A percentile compares a stretch with the other conserved stretches of the same genome.
phyloP scores from a whole-genome alignment of 2,797 vertebrate genomes.

The Scomberomorus guttatus region DNA sequence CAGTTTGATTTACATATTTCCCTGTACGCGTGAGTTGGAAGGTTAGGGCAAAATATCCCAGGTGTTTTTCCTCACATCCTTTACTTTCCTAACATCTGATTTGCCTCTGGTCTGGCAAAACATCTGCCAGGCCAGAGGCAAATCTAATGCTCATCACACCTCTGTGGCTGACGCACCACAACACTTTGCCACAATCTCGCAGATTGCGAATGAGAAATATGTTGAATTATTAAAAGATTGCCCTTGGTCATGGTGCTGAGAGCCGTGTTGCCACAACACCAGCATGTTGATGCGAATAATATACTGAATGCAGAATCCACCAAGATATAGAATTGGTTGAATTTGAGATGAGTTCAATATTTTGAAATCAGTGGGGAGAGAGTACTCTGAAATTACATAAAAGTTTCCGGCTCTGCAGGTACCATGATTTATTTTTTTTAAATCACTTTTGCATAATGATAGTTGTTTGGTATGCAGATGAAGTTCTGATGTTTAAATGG shows the following conservation, averaged over 20 bases:
- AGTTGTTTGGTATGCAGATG: slow-evolving; percentile 44
- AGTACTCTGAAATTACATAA: slow-evolving; percentile 1
- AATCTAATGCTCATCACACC: slow-evolving; percentile 35
- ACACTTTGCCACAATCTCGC: slow-evolving; percentile 23
- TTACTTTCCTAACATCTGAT: slow-evolving; percentile 26
- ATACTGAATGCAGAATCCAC: not conserved
- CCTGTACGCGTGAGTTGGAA: not conserved
- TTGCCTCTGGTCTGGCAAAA: not conserved
- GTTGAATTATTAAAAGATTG: slow-evolving; percentile 63
- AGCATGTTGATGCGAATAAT: slow-evolving; percentile 42
- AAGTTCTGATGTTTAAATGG: slow-evolving; percentile 36
- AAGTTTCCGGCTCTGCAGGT: not conserved
- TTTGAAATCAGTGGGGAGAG: slow-evolving; percentile 16
- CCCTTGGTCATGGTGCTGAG: slow-evolving; percentile 38
- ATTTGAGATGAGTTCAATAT: slow-evolving; percentile 22
- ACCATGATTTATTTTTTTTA: slow-evolving; percentile 26
- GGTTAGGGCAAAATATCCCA: slow-evolving; percentile 28
- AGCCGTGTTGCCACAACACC: slow-evolving; percentile 15
- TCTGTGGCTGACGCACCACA: slow-evolving; percentile 40
- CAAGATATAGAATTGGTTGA: not conserved
- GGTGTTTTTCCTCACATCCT: slow-evolving; percentile 15
- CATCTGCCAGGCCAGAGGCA: slow-evolving; percentile 25
- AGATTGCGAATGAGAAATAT: slow-evolving; percentile 29
- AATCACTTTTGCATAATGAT: slow-evolving; percentile 29
- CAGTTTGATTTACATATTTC: slow-evolving; percentile 29